phyloP scores from a whole-genome alignment of 2,888 invertebrate species.

The Zygothrica quintamaculata region DNA sequence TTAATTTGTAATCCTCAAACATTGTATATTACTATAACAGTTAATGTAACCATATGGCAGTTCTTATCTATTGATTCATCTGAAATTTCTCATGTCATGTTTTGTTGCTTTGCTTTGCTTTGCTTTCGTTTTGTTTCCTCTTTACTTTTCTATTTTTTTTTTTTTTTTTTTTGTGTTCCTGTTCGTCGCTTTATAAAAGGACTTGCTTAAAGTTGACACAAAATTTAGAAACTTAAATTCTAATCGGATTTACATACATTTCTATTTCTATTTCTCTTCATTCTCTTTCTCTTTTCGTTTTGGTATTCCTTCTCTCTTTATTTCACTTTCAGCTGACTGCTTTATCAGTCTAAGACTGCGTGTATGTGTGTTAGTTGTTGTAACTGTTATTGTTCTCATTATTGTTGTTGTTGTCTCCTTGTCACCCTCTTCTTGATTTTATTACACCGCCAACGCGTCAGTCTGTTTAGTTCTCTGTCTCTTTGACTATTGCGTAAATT shows the following conservation, averaged over 20 bases:
- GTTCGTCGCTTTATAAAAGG: slow-evolving; percentile 11
- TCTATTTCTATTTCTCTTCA: slow-evolving; percentile 24
- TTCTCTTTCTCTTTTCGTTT: slow-evolving; percentile 14
- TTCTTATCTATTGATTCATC: slow-evolving; percentile 39
- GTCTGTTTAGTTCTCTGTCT: slow-evolving; percentile 66
- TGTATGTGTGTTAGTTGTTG: slow-evolving; percentile 39
- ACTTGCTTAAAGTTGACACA: slow-evolving; percentile 50
- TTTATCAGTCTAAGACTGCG: slow-evolving; percentile 44
- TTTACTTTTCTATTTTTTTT: not conserved
- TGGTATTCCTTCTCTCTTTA: slow-evolving; percentile 20
- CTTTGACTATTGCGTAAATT: slow-evolving; percentile 73
- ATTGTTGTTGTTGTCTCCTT: slow-evolving; percentile 66
- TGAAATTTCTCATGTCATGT: slow-evolving; percentile 10
- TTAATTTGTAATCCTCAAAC: not conserved
- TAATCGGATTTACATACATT: slow-evolving; percentile 73
- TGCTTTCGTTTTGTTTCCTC: slow-evolving; percentile 2
- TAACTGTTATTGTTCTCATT: slow-evolving; percentile 63
- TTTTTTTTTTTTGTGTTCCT: not conserved
- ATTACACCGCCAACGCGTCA: slow-evolving; percentile 70
- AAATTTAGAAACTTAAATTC: slow-evolving; percentile 64
- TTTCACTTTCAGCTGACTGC: slow-evolving; percentile 67
- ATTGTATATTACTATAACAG: slow-evolving; percentile 4
- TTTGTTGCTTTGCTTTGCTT: not conserved
- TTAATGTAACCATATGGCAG: slow-evolving; percentile 39
- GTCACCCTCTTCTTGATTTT: slow-evolving; percentile 78